Conservation (phyloP, 1,140 invertebrate genomes). For the Teleogryllus occipitalis region DNA sequence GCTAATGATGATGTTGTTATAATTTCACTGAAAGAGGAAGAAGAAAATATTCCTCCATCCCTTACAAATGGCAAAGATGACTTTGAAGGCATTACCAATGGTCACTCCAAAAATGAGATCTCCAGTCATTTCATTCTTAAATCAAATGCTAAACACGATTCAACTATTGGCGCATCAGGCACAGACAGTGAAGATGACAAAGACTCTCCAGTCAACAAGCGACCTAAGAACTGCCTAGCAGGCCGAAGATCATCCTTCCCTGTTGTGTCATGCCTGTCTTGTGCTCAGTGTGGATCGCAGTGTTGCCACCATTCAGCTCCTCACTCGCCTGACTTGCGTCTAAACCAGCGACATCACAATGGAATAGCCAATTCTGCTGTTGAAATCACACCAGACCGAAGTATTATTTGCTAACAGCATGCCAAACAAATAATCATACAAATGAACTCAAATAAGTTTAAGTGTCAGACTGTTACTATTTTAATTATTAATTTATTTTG, state of each 20-base stretch:
- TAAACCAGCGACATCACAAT: conserved; percentile 7
- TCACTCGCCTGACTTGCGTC: not conserved
- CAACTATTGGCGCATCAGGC: not conserved
- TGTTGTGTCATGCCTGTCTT: conserved; percentile 28
- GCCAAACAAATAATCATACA: too few relatives aligned
- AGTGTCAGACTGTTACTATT: too few relatives aligned
- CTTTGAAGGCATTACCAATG: not conserved
- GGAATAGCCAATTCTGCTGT: conserved; percentile 9
- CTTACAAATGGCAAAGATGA: not conserved
- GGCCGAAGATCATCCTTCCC: conserved; percentile 8
- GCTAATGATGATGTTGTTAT: not conserved
- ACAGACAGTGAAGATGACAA: conserved; percentile 10
- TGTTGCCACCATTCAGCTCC: conserved; percentile 30
- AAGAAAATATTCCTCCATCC: not conserved
- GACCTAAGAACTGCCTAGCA: conserved; percentile 19
- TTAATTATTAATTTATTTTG: too few relatives aligned
- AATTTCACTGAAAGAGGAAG: not conserved
- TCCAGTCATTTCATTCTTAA: not conserved
- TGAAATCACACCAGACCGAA: conserved; percentile 8
- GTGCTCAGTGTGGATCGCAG: conserved; percentile 35
- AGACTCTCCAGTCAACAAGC: conserved; percentile 19
- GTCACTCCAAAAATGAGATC: not conserved
- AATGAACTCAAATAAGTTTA: too few relatives aligned
- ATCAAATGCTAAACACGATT: not conserved
- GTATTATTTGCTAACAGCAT: conserved; percentile 9